A percentile compares a stretch with the other conserved stretches of the same genome.
Evolutionary conservation across 1,140 invertebrate species (phyloP).

Genomic region (honey bee (Apis mellifera)): Amel_HAv3.1 CM009938.2:5993001-5993500

Average conservation of each 20-base stretch:
- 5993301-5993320: constrained; percentile 99
- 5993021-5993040: constrained; percentile 87
- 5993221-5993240: constrained; percentile 83
- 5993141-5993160: constrained; percentile 96
- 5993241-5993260: constrained; percentile 93
- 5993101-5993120: constrained; percentile 79
- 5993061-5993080: constrained; percentile 85
- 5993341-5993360: constrained; percentile 88
- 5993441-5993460: constrained; percentile 99
- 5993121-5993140: constrained; percentile 92
- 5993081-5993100: constrained; percentile 77
- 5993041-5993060: constrained; percentile 84
- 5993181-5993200: constrained; percentile 90
- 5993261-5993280: constrained; percentile 93
- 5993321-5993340: constrained; percentile 97
- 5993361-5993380: no score
- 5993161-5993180: constrained; percentile 94
- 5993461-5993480: constrained; percentile 98
- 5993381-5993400: no score
- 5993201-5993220: constrained; percentile 79
- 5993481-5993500: constrained; percentile 98
- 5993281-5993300: constrained; percentile 98
- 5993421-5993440: constrained; percentile 98
- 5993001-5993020: constrained; percentile 92
- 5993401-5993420: constrained; percentile 94